phyloP scores from a whole-genome alignment of 2,888 invertebrate species.

The Platycheirus albimanus region DNA sequence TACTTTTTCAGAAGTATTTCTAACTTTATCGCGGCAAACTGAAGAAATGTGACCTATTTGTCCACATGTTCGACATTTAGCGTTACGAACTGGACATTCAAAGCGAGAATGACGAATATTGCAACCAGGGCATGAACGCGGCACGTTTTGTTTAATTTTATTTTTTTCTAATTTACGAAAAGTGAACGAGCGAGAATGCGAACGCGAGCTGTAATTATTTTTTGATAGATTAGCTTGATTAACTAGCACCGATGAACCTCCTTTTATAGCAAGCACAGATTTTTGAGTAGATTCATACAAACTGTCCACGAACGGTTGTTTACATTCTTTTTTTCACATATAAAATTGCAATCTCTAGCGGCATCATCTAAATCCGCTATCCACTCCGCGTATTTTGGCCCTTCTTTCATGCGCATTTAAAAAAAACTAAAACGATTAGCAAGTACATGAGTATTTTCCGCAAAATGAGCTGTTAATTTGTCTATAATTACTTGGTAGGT shows the following conservation, averaged over 20 bases:
- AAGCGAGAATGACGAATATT: too few species aligned
- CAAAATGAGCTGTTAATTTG: too few species aligned
- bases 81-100: too few species aligned
- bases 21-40: not conserved
- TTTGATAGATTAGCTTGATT: not conserved
- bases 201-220: not conserved
- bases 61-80: too few species aligned
- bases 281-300: conserved; percentile 42
- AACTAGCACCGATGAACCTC: not conserved
- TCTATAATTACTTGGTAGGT: too few species aligned
- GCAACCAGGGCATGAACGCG: not conserved
- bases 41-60: not conserved
- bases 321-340: not conserved
- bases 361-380: conserved; percentile 19
- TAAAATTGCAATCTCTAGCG: conserved; percentile 21
- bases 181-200: not conserved
- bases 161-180: not conserved
- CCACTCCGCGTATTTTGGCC: not conserved
- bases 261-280: conserved; percentile 16
- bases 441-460: too few species aligned
- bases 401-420: conserved; percentile 35
- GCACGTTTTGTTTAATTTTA: not conserved
- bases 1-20: not conserved
- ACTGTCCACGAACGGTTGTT: conserved; percentile 52
- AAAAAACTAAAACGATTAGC: too few species aligned